Conservation (phyloP, 2,113 vertebrate genomes). For the Pteropus alecto region DNA sequence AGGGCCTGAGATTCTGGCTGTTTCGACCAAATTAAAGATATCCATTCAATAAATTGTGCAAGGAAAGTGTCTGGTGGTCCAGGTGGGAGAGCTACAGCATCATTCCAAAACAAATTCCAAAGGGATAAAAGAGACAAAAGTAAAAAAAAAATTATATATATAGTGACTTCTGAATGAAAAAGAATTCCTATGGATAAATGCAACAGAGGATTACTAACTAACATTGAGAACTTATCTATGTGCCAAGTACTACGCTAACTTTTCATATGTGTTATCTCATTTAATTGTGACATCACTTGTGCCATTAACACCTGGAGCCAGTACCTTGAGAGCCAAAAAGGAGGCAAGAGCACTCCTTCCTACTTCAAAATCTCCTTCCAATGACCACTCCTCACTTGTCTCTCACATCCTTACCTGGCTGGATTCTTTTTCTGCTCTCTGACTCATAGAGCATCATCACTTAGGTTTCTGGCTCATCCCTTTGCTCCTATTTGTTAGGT, state of each 20-base stretch:
- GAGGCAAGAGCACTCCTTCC: background rate
- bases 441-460: background rate
- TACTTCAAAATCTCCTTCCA: background rate
- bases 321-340: background rate
- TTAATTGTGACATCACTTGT: background rate
- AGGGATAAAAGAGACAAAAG: background rate
- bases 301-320: background rate
- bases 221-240: background rate
- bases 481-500: background rate
- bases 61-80: background rate
- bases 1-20: background rate
- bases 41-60: background rate
- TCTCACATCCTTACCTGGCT: background rate
- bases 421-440: background rate
- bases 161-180: background rate
- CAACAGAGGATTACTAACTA: background rate
- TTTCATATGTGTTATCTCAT: background rate
- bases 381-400: background rate
- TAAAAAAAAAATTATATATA: background rate
- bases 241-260: background rate
- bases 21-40: background rate
- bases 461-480: background rate
- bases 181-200: background rate
- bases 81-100: background rate
- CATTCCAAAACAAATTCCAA: background rate